Conservation (phyloP, 2,113 vertebrate species). For the Noctilio leporinus region DNA sequence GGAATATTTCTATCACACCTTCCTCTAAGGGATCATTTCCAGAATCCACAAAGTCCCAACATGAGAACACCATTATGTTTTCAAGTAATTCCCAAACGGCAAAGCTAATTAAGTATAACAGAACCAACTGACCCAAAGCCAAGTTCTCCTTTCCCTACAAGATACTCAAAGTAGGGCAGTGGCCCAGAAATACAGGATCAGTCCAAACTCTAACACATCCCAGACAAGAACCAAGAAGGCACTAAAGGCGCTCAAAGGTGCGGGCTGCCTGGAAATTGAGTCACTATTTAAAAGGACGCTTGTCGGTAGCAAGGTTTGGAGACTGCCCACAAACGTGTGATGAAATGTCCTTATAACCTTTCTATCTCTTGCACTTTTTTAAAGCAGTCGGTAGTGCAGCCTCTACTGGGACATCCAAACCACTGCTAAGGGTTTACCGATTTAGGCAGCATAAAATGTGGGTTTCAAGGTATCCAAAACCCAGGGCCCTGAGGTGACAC, state of each 20-base stretch:
- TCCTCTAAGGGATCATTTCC: neutral
- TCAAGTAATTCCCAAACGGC: neutral
- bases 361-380: neutral
- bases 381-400: neutral
- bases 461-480: neutral
- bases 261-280: neutral
- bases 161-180: neutral
- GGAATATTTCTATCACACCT: neutral
- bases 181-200: neutral
- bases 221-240: neutral
- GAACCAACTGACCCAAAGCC: neutral
- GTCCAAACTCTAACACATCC: neutral
- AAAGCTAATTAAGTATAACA: neutral
- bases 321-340: neutral
- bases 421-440: neutral
- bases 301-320: neutral
- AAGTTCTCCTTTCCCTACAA: neutral
- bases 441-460: neutral
- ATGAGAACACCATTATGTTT: neutral
- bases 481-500: neutral
- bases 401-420: neutral
- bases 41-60: slow-evolving; percentile 1
- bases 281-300: neutral
- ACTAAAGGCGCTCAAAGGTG: neutral
- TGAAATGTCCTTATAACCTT: neutral